phyloP scores from a whole-genome alignment of 2,797 vertebrate genomes.

The Labeo calbasu region DNA sequence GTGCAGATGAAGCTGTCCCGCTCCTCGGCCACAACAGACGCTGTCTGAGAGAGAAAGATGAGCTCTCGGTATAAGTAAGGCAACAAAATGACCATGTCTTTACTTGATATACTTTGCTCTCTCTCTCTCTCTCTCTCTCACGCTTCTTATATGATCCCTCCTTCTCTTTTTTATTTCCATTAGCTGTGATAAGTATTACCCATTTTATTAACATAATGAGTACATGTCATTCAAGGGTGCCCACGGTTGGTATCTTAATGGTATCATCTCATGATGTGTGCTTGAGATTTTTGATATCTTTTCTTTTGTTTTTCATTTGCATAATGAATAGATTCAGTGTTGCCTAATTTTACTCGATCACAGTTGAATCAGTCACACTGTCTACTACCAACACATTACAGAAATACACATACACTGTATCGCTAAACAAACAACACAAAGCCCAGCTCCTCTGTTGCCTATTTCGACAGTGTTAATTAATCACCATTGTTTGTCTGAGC shows the following conservation, averaged over 20 bases:
- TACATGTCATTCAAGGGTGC: not conserved
- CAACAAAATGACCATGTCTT: constrained; percentile 11
- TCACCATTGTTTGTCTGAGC: constrained; percentile 44
- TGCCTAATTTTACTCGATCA: constrained; percentile 27
- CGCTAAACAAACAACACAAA: constrained; percentile 40
- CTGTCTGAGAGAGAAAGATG: constrained; percentile 22
- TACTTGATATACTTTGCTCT: not conserved
- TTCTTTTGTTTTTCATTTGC: not conserved
- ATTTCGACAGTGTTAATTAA: constrained; percentile 49
- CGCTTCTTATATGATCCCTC: not conserved
- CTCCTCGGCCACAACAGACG: constrained; percentile 25
- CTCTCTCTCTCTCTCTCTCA: not conserved
- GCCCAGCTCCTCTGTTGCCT: constrained; percentile 18
- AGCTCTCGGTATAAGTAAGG: not conserved
- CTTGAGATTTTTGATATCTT: constrained; percentile 13
- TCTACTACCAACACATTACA: constrained; percentile 19
- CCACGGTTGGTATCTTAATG: not conserved
- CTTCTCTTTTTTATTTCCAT: not conserved
- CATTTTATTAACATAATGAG: constrained; percentile 29
- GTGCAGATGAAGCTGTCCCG: constrained; percentile 55
- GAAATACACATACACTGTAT: constrained; percentile 20
- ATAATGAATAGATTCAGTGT: constrained; percentile 27
- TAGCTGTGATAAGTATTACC: not conserved
- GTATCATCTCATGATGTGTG: constrained; percentile 37
- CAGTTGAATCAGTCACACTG: constrained; percentile 17